phyloP scores from a whole-genome alignment of 1,140 invertebrate genomes.

The Harlomillsia oculata region DNA sequence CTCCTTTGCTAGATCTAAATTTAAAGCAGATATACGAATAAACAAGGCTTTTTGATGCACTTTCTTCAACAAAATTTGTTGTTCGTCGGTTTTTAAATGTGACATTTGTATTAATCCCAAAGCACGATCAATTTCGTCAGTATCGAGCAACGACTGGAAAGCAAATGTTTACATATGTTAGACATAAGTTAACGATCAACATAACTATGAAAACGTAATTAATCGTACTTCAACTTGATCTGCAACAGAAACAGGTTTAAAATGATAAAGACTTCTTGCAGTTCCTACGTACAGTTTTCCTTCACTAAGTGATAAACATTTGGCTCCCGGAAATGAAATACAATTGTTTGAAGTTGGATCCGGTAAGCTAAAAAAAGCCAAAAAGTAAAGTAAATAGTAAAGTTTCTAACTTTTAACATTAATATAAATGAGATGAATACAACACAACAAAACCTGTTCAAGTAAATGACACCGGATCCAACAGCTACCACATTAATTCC shows the following conservation, averaged over 20 bases:
- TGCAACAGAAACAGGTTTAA: slow-evolving; percentile 27
- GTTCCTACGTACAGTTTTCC: slow-evolving; percentile 32
- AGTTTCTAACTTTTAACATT: not conserved
- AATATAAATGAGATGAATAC: not conserved
- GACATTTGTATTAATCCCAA: slow-evolving; percentile 25
- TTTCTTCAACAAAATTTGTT: slow-evolving; percentile 14
- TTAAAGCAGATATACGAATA: slow-evolving; percentile 7
- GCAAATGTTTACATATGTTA: slow-evolving; percentile 4
- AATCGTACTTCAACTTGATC: slow-evolving; percentile 32
- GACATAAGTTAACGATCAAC: not conserved
- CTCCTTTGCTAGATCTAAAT: slow-evolving; percentile 21
- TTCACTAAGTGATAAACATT: slow-evolving; percentile 26
- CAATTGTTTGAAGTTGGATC: slow-evolving; percentile 14
- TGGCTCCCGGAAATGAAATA: slow-evolving; percentile 23
- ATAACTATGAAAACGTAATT: not conserved
- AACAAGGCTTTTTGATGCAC: slow-evolving; percentile 30
- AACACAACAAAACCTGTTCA: slow-evolving; percentile 21
- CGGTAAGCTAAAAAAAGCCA: slow-evolving; percentile 1
- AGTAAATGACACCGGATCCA: slow-evolving; percentile 22
- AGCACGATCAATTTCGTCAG: slow-evolving; percentile 28
- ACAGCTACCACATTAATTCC: slow-evolving; percentile 29
- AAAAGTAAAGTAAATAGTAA: not conserved
- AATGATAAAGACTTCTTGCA: slow-evolving; percentile 23
- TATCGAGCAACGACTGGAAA: slow-evolving; percentile 16
- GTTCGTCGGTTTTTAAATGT: slow-evolving; percentile 13